Evolutionary conservation across 2,113 vertebrate species (phyloP), one percentile per base, ranked within the genome.

Genomic region (Campylomormyrus numenius): DNA sequence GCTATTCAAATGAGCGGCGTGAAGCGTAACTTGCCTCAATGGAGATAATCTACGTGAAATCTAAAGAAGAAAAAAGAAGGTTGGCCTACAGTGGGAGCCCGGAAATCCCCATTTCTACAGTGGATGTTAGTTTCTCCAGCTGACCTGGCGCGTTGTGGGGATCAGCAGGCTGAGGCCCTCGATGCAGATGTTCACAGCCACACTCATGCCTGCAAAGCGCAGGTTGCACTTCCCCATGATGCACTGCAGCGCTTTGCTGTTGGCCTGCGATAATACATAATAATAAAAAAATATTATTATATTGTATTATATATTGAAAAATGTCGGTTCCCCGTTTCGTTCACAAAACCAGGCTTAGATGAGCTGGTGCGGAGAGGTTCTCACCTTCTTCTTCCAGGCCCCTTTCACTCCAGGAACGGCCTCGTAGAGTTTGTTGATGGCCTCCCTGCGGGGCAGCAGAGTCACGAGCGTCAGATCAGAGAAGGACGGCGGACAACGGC

Each of bases 211-310:
- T 0, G 98, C 98, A 0, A 99, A 99, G 48, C 96, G 97, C 86
- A 99, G 95, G 94, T 99, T 99, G 93, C 97, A 99, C 90, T 98
- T 98, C 87, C 98, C 98, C 95, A 99, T 97, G 77, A 99, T 93
- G 24, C 97, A 96, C 88, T 97, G 96, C 5, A 99, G 95, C 3
- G 97, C 95, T 95, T 98, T 99, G 95, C 97, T 99, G 53, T 95
- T 92, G 5, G 94, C 93, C 98, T 99, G 83, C 3, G 89, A 10
- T 91, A 8, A 83, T 7, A 86, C 83, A 52, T n/a, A 58, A 9
- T n/a, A 58, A 42, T 8, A 10, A 13, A 77, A 39, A 17, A 74
- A 74, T 39, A 66, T 89, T 39, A 39, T 3, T 39, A 39, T 39
- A 39, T 39, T 39, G 35, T 39, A 39, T 39, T 39, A 85, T 24